Percentiles rank a stretch among this genome's conserved stretches.
These are phyloP conservation scores for Selenia dentaria DNA, from an alignment of 2,888 invertebrate species.

Conservation along the genomic window DNA sequence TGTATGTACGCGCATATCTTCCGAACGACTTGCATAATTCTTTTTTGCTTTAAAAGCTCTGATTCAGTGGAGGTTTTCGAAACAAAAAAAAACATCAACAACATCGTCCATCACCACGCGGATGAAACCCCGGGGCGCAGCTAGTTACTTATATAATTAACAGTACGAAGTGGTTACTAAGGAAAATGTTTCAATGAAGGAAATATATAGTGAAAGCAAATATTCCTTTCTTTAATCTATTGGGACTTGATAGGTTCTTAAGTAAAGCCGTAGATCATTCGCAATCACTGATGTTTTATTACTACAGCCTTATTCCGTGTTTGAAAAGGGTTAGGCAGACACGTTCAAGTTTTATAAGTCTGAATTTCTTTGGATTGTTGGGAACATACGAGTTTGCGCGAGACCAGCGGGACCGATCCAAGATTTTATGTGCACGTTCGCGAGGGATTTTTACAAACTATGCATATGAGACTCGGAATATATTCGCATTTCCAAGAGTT, in stretches of 20 bases:
- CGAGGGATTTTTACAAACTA: slow-evolving; percentile 64
- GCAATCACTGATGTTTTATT: slow-evolving; percentile 17
- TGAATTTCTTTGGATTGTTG: slow-evolving; percentile 22
- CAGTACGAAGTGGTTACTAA: too few species aligned
- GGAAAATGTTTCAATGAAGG: too few species aligned
- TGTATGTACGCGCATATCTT: too few species aligned
- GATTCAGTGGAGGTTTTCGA: too few species aligned
- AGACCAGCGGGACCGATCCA: slow-evolving; percentile 52
- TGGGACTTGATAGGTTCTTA: background rate
- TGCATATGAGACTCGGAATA: slow-evolving; percentile 55
- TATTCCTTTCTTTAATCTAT: background rate
- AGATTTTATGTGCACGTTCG: slow-evolving; percentile 56
- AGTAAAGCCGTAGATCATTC: slow-evolving; percentile 10
- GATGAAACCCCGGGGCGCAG: too few species aligned
- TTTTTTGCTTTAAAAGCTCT: too few species aligned
- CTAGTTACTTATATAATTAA: too few species aligned
- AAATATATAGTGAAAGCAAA: too few species aligned
- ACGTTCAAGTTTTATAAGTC: slow-evolving; percentile 45
- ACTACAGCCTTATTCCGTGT: slow-evolving; percentile 13
- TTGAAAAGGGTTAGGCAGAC: slow-evolving; percentile 24
- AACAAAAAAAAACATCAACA: too few species aligned
- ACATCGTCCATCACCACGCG: too few species aligned
- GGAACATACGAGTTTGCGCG: slow-evolving; percentile 12
- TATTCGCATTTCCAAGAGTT: slow-evolving; percentile 37
- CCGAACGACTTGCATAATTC: too few species aligned